Evolutionary conservation across 2,888 invertebrate species (phyloP).

Genomic region (Ornithoptera priamus): DNA sequence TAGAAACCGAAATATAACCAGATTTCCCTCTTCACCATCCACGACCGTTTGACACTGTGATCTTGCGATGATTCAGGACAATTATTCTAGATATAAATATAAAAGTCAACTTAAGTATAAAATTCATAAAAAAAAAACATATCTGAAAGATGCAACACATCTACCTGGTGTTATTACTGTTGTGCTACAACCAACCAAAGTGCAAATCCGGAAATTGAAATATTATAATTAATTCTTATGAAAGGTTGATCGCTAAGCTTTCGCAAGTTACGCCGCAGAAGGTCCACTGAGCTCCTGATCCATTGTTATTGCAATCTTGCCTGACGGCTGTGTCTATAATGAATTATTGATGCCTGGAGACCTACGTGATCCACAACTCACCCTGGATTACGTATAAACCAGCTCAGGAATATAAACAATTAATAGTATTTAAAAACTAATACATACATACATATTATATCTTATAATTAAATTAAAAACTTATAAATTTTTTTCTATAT

Average conservation of each 20-base stretch:
- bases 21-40: too few species aligned
- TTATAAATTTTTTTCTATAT: not conserved
- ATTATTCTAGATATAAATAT: too few species aligned
- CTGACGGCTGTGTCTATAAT: constrained; percentile 56
- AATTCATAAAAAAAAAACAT: too few species aligned
- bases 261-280: constrained; percentile 39
- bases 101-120: too few species aligned
- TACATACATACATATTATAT: constrained; percentile 5
- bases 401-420: constrained; percentile 23
- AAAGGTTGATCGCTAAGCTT: constrained; percentile 16
- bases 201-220: not conserved
- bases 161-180: too few species aligned
- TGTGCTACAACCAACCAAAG: too few species aligned
- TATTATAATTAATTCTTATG: not conserved
- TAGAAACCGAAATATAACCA: too few species aligned
- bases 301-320: constrained; percentile 73
- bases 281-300: constrained; percentile 56
- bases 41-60: too few species aligned
- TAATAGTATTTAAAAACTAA: constrained; percentile 3
- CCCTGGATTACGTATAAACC: constrained; percentile 40
- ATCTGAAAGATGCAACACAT: too few species aligned
- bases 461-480: not conserved
- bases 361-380: constrained; percentile 63
- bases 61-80: too few species aligned
- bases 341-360: constrained; percentile 70